Conservation (phyloP, 2,113 vertebrate species). For the Carettochelys insculpta region DNA sequence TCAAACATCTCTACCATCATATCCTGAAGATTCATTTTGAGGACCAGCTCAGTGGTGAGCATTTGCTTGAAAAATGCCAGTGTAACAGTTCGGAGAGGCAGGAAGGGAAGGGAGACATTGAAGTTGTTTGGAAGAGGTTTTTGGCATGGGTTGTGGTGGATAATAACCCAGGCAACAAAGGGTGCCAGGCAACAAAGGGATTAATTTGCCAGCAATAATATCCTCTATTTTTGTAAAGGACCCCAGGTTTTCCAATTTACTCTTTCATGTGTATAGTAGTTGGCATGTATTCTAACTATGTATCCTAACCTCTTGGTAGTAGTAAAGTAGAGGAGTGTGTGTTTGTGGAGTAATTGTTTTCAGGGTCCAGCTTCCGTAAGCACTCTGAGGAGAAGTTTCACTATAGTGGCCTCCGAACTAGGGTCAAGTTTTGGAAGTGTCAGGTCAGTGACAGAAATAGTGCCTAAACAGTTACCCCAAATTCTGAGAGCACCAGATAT, state of each 20-base stretch:
- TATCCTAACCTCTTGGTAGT: not conserved
- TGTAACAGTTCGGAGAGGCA: not conserved
- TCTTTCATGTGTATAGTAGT: not conserved
- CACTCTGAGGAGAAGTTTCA: not conserved
- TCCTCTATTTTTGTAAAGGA: rapidly evolving
- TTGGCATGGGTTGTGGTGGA: no score
- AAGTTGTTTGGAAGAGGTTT: not conserved
- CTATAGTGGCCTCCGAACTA: not conserved
- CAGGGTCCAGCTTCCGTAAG: not conserved
- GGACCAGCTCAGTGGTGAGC: no score
- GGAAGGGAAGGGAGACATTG: not conserved
- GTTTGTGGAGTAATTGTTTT: not conserved
- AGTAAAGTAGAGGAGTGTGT: not conserved
- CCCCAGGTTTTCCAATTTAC: not conserved
- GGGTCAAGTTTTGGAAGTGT: not conserved
- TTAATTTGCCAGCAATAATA: not conserved
- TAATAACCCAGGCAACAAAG: not conserved
- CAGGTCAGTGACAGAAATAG: no score
- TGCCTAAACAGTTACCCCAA: not conserved
- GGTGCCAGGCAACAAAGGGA: not conserved
- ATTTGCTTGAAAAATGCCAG: not conserved
- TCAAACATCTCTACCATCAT: not conserved
- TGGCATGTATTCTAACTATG: not conserved
- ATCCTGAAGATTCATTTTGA: not conserved
- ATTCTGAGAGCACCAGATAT: not conserved